phyloP scores from a whole-genome alignment of 2,888 invertebrate species.

The Drosophila antonietae region DNA sequence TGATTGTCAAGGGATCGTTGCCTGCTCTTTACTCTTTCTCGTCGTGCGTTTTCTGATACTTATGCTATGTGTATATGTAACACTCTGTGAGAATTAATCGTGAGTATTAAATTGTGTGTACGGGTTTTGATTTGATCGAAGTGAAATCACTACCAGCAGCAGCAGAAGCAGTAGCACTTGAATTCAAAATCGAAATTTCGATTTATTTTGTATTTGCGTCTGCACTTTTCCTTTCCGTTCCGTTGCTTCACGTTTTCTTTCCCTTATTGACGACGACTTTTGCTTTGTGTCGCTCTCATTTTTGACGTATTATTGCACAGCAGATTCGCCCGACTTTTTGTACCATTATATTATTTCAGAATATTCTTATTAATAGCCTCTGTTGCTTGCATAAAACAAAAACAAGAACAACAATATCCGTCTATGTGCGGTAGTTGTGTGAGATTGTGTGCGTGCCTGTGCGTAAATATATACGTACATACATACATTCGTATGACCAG shows the following conservation, averaged over 20 bases:
- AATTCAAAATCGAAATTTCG: conserved; percentile 47
- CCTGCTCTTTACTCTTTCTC: neutral
- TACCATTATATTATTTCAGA: conserved; percentile 72
- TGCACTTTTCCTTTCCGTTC: conserved; percentile 24
- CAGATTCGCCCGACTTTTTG: conserved; percentile 64
- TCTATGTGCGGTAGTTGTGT: conserved; percentile 19
- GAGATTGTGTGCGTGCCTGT: conserved; percentile 29
- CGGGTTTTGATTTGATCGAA: neutral
- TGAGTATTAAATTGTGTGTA: conserved; percentile 14
- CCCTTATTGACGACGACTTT: conserved; percentile 50
- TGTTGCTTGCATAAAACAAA: conserved; percentile 71
- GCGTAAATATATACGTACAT: conserved; percentile 51
- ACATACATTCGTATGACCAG: conserved; percentile 19
- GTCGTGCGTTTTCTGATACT: conserved; percentile 5
- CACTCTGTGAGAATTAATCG: conserved; percentile 1
- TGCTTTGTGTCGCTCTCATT: conserved; percentile 56
- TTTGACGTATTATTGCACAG: conserved; percentile 67
- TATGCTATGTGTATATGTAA: conserved; percentile 10
- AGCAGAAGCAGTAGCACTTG: conserved; percentile 29
- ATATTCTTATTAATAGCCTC: conserved; percentile 75
- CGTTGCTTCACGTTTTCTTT: conserved; percentile 13
- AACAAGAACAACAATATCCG: conserved; percentile 74
- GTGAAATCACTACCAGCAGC: conserved; percentile 3
- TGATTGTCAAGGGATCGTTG: conserved; percentile 8
- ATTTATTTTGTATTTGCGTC: conserved; percentile 39